Base-by-base conservation (phyloP, 92 coral and sea anemone genomes). In the Porites evermanni region DNA sequence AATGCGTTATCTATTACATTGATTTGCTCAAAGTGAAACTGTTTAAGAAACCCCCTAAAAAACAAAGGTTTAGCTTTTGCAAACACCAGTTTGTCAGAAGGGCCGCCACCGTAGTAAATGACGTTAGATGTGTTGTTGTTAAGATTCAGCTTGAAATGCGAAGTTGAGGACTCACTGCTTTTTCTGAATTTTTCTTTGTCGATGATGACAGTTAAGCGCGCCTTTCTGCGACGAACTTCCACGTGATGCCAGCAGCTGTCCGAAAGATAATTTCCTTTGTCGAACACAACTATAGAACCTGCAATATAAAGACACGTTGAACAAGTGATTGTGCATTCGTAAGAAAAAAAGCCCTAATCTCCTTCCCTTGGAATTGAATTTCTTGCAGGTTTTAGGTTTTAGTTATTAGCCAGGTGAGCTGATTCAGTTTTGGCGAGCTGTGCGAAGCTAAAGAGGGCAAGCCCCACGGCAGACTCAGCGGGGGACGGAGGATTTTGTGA, bases 61-160 rank as follows among this genome's bases (percentile, higher is more conserved):
- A 66, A 80, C 38, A 72, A 50, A 18, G 44, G 70, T 74, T 88
- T 88, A 72, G 90, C 50, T 14, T 91, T 24, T 3, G 87, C 71
- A 5, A 64, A 64, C 11, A 4, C 72, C 18, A 83, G 29, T 10
- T n/a, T 51, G 53, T 47, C 79, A 68, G 84, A 74, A 64, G 94
- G 94, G 0, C 92, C 94, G 4, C 94, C 94, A 3, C 92, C 94
- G 53, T 88, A 84, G 82, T 92, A 88, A 9, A 91, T 88, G 1
- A 88, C 74, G 44, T 91, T 69, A 14, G 88, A 78, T 2, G 78
- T 24, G 74, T 85, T 24, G 74, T 85, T 91, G 73, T 75, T 85
- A 2, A 92, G 94, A 68, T 92, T 91, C 12, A 92, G 92, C 11
- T 79, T 84, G 24, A 10, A 23, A 59, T 66, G 72, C 2, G n/a